phyloP scores from a whole-genome alignment of 1,140 invertebrate genomes.

The Aricia agestis region DNA sequence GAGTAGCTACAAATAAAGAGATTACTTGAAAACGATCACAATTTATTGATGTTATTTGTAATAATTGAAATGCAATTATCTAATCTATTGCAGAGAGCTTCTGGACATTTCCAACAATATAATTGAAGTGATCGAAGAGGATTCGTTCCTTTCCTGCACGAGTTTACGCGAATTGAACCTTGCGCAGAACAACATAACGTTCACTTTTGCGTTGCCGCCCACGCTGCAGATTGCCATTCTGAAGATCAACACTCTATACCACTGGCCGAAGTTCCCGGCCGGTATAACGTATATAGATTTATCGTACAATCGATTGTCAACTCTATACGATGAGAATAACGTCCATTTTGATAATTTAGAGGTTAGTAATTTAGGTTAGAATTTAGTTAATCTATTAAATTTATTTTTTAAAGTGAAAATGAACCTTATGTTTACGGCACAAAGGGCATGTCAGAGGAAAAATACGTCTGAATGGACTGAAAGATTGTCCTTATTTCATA shows the following conservation, averaged over 20 bases:
- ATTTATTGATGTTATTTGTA: too few species aligned
- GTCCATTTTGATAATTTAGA: constrained; percentile 61
- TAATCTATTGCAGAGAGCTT: constrained; percentile 52
- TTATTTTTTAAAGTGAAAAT: neutral
- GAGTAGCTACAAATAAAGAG: too few species aligned
- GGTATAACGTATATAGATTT: constrained; percentile 67
- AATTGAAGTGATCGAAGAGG: constrained; percentile 62
- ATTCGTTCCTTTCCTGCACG: constrained; percentile 49
- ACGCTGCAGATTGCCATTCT: constrained; percentile 55
- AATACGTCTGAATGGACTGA: too few species aligned
- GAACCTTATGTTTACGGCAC: too few species aligned
- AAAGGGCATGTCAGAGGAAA: too few species aligned
- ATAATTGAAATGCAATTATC: neutral
- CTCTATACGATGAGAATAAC: constrained; percentile 52
- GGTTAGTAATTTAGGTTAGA: constrained; percentile 51
- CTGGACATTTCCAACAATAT: constrained; percentile 69
- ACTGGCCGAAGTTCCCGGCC: constrained; percentile 61
- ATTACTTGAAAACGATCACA: too few species aligned
- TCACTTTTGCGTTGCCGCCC: constrained; percentile 51
- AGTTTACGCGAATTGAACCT: constrained; percentile 65
- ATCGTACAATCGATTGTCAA: constrained; percentile 60
- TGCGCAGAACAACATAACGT: constrained; percentile 66
- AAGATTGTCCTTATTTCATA: too few species aligned
- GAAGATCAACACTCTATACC: constrained; percentile 58
- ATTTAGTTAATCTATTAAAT: too few species aligned